A percentile compares a stretch with the other conserved stretches of the same genome.
phyloP scores from a whole-genome alignment of 2,888 invertebrate species.

The Panzeria rudis region DNA sequence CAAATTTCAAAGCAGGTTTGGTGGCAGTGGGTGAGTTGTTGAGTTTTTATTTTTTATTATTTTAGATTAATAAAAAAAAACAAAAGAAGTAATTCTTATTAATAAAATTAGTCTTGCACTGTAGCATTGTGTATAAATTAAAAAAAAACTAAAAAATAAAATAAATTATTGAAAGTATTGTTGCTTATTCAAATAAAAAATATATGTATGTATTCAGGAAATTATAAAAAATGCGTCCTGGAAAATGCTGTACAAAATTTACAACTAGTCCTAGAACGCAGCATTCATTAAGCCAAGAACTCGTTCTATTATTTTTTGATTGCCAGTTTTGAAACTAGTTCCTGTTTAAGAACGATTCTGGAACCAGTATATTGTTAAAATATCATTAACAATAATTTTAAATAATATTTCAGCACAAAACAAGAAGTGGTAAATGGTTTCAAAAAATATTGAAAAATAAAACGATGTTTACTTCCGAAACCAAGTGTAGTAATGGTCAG shows the following conservation, averaged over 20 bases:
- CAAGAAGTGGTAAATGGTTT: conserved; percentile 55
- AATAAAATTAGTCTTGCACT: conserved; percentile 35
- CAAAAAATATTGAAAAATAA: conserved; percentile 42
- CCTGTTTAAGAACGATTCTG: too few species aligned
- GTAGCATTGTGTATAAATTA: conserved; percentile 19
- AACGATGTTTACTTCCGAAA: background rate
- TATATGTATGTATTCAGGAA: too few species aligned
- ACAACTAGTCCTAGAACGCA: background rate
- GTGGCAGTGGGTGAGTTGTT: conserved; percentile 39
- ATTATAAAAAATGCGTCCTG: background rate
- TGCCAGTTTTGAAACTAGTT: background rate
- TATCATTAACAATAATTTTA: too few species aligned
- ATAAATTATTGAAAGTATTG: background rate
- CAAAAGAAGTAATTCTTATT: conserved; percentile 43
- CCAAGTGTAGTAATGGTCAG: conserved; percentile 41
- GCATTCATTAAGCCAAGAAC: background rate
- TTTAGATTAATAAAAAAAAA: conserved; percentile 42
- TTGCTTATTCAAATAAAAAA: background rate
- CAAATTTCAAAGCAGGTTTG: conserved; percentile 64
- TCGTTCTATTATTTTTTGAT: background rate
- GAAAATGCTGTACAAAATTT: background rate
- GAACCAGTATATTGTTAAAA: too few species aligned
- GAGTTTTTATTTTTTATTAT: conserved; percentile 19
- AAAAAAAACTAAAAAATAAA: background rate
- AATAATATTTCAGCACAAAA: background rate